Percentiles rank a stretch among this genome's conserved stretches.
phyloP scores from a whole-genome alignment of 1,140 invertebrate species.

The Ceratosolen fusciceps region DNA sequence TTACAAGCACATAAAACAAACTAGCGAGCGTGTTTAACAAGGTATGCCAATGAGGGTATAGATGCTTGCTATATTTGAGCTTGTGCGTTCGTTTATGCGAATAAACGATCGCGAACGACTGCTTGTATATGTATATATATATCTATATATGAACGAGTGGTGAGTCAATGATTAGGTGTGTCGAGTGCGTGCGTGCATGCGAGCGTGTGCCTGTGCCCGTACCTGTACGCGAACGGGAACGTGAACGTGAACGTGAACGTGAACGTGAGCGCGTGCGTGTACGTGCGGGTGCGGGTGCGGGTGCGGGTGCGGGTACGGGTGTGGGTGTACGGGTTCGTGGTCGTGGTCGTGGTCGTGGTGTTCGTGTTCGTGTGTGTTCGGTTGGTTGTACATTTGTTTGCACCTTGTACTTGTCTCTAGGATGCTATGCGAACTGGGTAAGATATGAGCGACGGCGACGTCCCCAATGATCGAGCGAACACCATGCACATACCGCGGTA shows the following conservation, averaged over 20 bases:
- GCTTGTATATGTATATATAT: neutral
- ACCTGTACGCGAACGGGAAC: neutral
- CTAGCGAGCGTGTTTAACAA: too few species aligned
- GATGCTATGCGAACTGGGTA: neutral
- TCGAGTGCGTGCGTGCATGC: neutral
- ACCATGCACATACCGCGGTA: constrained; percentile 3
- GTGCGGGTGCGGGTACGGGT: too few species aligned
- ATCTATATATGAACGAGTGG: neutral
- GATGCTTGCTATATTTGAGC: neutral
- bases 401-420: neutral
- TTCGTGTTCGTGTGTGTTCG: neutral
- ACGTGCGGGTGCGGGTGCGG: neutral
- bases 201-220: neutral
- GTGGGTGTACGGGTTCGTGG: neutral
- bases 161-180: too few species aligned
- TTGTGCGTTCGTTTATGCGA: too few species aligned
- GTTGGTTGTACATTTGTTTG: neutral
- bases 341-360: neutral
- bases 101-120: too few species aligned
- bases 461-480: neutral
- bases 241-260: too few species aligned
- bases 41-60: neutral
- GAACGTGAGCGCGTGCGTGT: neutral
- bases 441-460: neutral
- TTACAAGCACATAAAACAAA: too few species aligned